Evolutionary conservation across 2,113 vertebrate genomes (phyloP).

Genomic region (Marmota flaviventris): DNA sequence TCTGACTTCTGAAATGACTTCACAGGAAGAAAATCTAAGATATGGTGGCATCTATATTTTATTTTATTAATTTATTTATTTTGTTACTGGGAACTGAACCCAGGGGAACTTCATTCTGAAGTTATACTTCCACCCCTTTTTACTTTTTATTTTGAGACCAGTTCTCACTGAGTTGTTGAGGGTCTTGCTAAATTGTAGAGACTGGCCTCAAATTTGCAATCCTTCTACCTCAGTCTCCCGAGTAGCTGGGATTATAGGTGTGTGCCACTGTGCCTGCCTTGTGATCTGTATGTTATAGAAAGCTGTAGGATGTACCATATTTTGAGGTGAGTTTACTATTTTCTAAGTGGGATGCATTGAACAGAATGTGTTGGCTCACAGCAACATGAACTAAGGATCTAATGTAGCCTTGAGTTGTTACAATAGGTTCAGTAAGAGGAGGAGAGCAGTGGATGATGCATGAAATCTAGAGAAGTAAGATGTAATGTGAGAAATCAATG

Average conservation of each 20-base stretch:
- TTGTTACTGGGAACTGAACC: too few species aligned
- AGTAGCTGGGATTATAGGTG: too few species aligned
- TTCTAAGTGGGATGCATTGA: not conserved
- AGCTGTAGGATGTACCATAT: not conserved
- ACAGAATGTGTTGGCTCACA: not conserved
- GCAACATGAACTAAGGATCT: not conserved
- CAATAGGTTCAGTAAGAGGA: not conserved
- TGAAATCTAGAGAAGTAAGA: not conserved
- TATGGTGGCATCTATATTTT: not conserved
- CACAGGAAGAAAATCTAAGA: not conserved
- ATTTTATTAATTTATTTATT: too few species aligned
- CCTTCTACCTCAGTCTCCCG: too few species aligned
- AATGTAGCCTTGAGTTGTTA: not conserved
- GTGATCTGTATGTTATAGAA: not conserved
- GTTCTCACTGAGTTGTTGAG: too few species aligned
- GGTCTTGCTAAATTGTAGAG: too few species aligned
- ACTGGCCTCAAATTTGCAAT: too few species aligned
- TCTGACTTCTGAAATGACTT: conserved; percentile 26
- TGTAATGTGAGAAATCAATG: not conserved
- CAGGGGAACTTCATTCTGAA: too few species aligned
- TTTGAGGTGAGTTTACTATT: conserved; percentile 25
- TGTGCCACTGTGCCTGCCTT: not conserved
- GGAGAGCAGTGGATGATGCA: not conserved
- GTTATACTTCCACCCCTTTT: too few species aligned
- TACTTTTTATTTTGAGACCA: too few species aligned